A percentile compares a stretch with the other conserved stretches of the same genome.
Evolutionary conservation across 2,113 vertebrate species (phyloP).

Genomic region (Sinocyclocheilus anophthalmus): DNA sequence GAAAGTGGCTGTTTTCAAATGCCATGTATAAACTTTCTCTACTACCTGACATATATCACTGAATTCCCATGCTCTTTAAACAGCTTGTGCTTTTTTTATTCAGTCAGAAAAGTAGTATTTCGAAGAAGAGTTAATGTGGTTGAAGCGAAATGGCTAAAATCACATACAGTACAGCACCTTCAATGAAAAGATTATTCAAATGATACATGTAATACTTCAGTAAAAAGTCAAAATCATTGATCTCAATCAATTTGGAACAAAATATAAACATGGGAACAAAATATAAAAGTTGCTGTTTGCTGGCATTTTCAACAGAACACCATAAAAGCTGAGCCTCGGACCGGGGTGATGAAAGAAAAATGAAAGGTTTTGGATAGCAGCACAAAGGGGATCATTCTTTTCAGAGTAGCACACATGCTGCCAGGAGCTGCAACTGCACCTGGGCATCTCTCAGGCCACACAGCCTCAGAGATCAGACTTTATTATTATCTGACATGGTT

Average conservation of each 20-base stretch:
- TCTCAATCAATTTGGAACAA: background rate
- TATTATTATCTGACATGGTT: background rate
- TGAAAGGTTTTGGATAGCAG: slow-evolving; percentile 7
- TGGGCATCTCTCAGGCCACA: slow-evolving; percentile 37
- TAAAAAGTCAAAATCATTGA: background rate
- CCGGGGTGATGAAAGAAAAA: slow-evolving; percentile 39
- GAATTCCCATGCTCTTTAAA: background rate
- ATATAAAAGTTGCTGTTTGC: background rate
- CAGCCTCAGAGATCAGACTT: background rate
- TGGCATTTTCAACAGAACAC: background rate
- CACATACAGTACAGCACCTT: background rate
- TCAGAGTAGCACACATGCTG: background rate
- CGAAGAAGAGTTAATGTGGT: background rate
- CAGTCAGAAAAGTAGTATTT: background rate
- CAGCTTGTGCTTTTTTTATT: background rate
- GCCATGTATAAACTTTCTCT: background rate
- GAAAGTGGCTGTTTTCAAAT: background rate
- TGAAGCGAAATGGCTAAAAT: background rate
- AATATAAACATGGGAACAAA: background rate
- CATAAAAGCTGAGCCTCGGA: slow-evolving; percentile 29
- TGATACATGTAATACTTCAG: background rate
- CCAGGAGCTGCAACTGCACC: slow-evolving; percentile 38
- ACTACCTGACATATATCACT: background rate
- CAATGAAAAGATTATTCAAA: background rate
- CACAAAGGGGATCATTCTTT: slow-evolving; percentile 46